Conservation (phyloP, 1,140 invertebrate species). For the Penaeus vannamei region DNA sequence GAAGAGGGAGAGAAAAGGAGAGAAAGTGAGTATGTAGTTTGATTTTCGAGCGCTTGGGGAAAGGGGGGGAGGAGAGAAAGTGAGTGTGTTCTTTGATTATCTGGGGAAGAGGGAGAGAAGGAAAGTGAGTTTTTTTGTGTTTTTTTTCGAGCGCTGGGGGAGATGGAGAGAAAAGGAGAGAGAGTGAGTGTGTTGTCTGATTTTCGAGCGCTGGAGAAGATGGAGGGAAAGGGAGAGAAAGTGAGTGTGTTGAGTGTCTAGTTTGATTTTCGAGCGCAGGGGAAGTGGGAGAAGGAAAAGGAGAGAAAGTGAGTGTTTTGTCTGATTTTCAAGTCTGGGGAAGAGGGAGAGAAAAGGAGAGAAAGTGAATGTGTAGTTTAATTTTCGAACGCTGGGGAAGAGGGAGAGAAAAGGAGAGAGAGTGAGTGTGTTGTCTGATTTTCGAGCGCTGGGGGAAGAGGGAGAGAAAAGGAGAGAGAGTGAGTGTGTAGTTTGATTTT, state of each 20-base stretch:
- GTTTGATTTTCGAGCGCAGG: constrained; percentile 86
- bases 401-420: constrained; percentile 56
- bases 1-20: constrained; percentile 61
- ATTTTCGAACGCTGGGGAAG: constrained; percentile 87
- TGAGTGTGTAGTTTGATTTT: constrained; percentile 79
- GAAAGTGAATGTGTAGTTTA: constrained; percentile 22
- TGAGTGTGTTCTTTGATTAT: too few relatives aligned
- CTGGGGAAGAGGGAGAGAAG: constrained; percentile 69
- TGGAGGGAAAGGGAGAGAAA: constrained; percentile 49
- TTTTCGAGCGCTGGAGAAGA: constrained; percentile 84
- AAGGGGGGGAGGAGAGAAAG: constrained; percentile 58
- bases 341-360: constrained; percentile 58
- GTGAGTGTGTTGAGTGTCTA: neutral
- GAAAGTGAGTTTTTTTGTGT: constrained; percentile 27
- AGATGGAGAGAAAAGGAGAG: constrained; percentile 56
- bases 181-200: constrained; percentile 74
- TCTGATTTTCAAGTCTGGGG: constrained; percentile 88
- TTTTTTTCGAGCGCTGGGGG: constrained; percentile 87
- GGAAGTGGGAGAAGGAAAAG: constrained; percentile 4
- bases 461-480: constrained; percentile 52
- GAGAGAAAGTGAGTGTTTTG: constrained; percentile 30
- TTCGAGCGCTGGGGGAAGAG: constrained; percentile 83
- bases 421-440: constrained; percentile 76
- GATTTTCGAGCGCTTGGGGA: constrained; percentile 87
- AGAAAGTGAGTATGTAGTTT: constrained; percentile 68